Percentiles rank a stretch among this genome's conserved stretches.
phyloP scores from a whole-genome alignment of 2,113 vertebrate species.

The Cynoglossus semilaevis region DNA sequence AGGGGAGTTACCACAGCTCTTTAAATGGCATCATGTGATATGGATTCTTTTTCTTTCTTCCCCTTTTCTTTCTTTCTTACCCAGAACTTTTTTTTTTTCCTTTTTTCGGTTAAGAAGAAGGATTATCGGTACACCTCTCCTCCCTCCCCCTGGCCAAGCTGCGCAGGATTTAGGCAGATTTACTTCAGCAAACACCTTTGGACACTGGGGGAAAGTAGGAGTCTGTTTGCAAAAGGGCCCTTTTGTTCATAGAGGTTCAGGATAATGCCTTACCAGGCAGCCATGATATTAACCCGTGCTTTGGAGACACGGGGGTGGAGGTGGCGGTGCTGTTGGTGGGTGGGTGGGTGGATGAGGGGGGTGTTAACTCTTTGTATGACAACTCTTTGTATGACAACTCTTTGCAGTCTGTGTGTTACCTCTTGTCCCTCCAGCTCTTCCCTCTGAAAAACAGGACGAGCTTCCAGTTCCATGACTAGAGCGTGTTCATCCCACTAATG shows the following conservation, averaged over 20 bases:
- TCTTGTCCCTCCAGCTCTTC: constrained; percentile 1
- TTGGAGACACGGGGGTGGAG: constrained; percentile 50
- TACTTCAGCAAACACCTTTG: constrained; percentile 99
- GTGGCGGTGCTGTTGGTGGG: constrained; percentile 44
- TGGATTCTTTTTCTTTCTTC: constrained; percentile 83
- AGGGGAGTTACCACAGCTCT: constrained; percentile 73
- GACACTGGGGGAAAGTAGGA: constrained; percentile 83
- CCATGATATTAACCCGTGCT: constrained; percentile 91
- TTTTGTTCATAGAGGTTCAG: constrained; percentile 89
- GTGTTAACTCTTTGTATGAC: constrained; percentile 82
- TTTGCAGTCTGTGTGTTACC: constrained; percentile 19
- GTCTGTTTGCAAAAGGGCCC: constrained; percentile 92
- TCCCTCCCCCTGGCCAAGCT: constrained; percentile 77
- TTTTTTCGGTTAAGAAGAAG: constrained; percentile 80
- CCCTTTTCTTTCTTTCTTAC: constrained; percentile 47
- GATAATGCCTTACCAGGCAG: constrained; percentile 90
- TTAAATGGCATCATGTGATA: constrained; percentile 88
- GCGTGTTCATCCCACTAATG: constrained; percentile 3
- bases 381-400: constrained; percentile 49
- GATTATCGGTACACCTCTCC: constrained; percentile 94
- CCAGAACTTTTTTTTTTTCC: constrained; percentile 79
- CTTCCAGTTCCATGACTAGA: background rate
- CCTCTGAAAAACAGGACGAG: background rate
- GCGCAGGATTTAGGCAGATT: constrained; percentile 94
- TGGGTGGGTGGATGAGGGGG: constrained; percentile 47